phyloP scores from a whole-genome alignment of 2,113 vertebrate species.

The Mustelus asterias region DNA sequence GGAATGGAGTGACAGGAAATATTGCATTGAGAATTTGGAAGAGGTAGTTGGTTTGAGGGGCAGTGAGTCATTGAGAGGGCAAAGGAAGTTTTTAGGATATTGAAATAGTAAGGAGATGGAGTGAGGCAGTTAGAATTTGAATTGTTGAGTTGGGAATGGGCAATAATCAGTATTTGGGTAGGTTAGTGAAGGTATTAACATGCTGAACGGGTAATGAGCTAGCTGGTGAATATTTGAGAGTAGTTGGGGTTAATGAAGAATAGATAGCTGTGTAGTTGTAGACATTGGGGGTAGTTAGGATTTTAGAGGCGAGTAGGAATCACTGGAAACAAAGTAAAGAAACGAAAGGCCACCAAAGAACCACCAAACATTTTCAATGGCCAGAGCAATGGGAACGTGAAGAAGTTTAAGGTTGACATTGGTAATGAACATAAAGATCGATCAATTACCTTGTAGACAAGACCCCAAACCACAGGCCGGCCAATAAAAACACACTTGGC shows the following conservation, averaged over 20 bases:
- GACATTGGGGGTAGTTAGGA: too few species aligned
- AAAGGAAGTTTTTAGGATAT: too few species aligned
- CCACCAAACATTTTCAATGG: background rate
- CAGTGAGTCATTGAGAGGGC: too few species aligned
- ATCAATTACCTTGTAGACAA: constrained; percentile 78
- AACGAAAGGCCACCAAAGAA: background rate
- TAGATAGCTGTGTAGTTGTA: background rate
- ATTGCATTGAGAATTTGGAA: too few species aligned
- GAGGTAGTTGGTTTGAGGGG: too few species aligned
- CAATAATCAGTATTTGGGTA: background rate
- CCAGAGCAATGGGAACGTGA: background rate
- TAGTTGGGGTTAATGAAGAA: background rate
- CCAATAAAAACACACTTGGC: constrained; percentile 89
- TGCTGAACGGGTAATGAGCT: background rate
- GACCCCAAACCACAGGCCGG: constrained; percentile 84
- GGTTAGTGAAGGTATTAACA: background rate
- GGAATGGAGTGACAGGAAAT: too few species aligned
- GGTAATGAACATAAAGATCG: background rate
- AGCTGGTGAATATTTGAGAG: background rate
- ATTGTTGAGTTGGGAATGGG: background rate
- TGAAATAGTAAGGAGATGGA: too few species aligned
- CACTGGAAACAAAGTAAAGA: background rate
- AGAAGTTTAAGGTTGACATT: background rate
- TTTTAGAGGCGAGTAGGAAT: background rate
- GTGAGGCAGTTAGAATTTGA: too few species aligned